Evolutionary conservation across 2,797 vertebrate genomes (phyloP), one percentile per base, ranked within the genome.

Genomic region (Geotrypetes seraphini): DNA sequence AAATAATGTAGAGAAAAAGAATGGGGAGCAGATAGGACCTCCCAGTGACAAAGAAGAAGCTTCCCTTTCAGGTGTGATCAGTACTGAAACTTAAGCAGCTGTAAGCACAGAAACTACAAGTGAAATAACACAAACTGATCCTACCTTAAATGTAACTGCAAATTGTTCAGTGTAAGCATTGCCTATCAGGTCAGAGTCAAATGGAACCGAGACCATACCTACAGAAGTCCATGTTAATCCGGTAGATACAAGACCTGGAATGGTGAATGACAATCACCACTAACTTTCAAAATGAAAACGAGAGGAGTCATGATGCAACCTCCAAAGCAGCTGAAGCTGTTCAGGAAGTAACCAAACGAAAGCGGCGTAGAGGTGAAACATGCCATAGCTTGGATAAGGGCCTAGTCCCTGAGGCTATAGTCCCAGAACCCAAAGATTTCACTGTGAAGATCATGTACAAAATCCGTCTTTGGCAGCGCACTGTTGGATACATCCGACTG

Each of bases 401-500:
- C n/a, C n/a, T n/a, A n/a, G n/a, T n/a, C n/a, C n/a, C n/a, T n/a
- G 12, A 12, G 35, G 43, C 22, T 22, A 7, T n/a, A 13, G 33
- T n/a, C 1, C 11, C 6, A 0, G 31, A 62, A 26, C 33, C 26
- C 19, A 10, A 59, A 0, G 1, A 32, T 32, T 51, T 62, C 10
- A 52, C 39, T 26, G 74, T 75, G 13, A 84, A 83, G 3, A 87
- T 89, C 23, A 75, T 80, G 7, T 94, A 87, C 17, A 88, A 63
- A 59, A 83, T 91, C 43, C 86, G 82, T 9, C 83, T 99, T 16
- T 79, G 95, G 10, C 89, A 94, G 63, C 89, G 92, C 28, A 92
- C 88, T 3, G 83, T 97, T 16, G 88, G 88, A 3, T 99, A 97
- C 6, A 87, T 92, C 37, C 86, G 86, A 7, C 58, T 99, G 22